These are phyloP conservation scores for Chiridota heheva DNA, from an alignment of 35 echinoderm and acorn worm species.

Conservation along the genomic window DNA sequence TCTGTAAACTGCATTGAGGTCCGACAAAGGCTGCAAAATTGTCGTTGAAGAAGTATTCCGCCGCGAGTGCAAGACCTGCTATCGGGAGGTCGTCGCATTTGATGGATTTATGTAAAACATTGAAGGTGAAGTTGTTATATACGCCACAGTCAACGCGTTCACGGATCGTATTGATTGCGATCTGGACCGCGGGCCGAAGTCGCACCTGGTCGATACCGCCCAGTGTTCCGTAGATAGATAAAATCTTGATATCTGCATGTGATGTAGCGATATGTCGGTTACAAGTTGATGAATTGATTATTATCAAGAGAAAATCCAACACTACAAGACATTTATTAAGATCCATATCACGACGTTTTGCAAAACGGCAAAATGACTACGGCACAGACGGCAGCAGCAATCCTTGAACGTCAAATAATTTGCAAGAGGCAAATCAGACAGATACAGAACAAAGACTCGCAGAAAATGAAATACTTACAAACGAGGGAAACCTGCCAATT, in stretches of 20 bases:
- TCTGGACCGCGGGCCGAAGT: conserved; percentile 66
- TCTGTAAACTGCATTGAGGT: conserved; percentile 55
- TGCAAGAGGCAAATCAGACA: too few relatives aligned
- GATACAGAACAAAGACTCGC: too few relatives aligned
- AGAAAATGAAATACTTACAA: too few relatives aligned
- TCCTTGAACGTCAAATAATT: too few relatives aligned
- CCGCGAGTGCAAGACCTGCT: conserved; percentile 44
- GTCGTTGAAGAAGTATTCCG: conserved; percentile 43
- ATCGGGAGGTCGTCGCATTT: conserved; percentile 13
- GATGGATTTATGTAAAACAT: conserved; percentile 47
- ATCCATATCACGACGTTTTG: too few relatives aligned
- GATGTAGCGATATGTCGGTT: too few relatives aligned
- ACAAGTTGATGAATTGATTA: too few relatives aligned
- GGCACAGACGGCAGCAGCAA: too few relatives aligned
- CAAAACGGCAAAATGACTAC: too few relatives aligned
- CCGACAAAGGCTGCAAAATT: conserved; percentile 50
- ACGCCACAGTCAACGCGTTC: conserved; percentile 18
- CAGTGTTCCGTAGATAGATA: conserved; percentile 26
- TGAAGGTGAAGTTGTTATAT: conserved; percentile 60
- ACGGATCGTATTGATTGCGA: conserved; percentile 51
- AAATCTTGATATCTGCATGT: conserved; percentile 41
- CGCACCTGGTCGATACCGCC: conserved; percentile 34
- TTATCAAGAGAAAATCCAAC: too few relatives aligned
- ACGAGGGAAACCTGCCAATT: too few relatives aligned
- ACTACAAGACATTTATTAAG: too few relatives aligned